Evolutionary conservation across 1,140 invertebrate genomes (phyloP).

Genomic region (Halesus radiatus): DNA sequence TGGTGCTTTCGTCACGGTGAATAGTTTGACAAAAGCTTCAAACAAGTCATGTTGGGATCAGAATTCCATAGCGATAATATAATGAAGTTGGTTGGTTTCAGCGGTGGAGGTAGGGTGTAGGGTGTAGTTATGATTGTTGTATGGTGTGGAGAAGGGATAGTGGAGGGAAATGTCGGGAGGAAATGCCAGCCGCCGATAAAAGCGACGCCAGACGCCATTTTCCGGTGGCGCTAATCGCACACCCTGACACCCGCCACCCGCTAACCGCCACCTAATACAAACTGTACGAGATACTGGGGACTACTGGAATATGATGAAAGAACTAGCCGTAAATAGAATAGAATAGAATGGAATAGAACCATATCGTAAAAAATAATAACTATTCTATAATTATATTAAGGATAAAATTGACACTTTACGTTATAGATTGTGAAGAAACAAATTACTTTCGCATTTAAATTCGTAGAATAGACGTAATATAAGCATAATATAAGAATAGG

Average conservation of each 20-base stretch:
- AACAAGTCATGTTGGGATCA: neutral
- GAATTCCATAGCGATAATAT: neutral
- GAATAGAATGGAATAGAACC: too few species aligned
- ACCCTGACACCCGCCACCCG: neutral
- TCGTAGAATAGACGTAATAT: too few species aligned
- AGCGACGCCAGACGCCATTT: constrained; percentile 25
- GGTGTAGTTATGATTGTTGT: neutral
- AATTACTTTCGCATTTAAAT: too few species aligned
- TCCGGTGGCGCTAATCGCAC: constrained; percentile 28
- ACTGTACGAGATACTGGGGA: neutral
- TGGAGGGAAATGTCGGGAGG: constrained; percentile 25
- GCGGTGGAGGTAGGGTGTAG: neutral
- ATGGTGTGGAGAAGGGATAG: neutral
- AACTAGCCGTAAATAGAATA: too few species aligned
- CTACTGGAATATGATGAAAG: neutral
- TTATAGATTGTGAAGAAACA: too few species aligned
- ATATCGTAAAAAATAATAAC: too few species aligned
- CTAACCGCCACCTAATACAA: neutral
- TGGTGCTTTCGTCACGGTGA: neutral
- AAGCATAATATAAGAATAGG: too few species aligned
- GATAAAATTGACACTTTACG: too few species aligned
- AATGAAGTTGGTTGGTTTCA: neutral
- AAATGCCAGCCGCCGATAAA: constrained; percentile 35
- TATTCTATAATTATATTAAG: too few species aligned
- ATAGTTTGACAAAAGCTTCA: neutral